Base-by-base conservation (phyloP, 2,797 vertebrate genomes). In the Enteromius fasciolatus region DNA sequence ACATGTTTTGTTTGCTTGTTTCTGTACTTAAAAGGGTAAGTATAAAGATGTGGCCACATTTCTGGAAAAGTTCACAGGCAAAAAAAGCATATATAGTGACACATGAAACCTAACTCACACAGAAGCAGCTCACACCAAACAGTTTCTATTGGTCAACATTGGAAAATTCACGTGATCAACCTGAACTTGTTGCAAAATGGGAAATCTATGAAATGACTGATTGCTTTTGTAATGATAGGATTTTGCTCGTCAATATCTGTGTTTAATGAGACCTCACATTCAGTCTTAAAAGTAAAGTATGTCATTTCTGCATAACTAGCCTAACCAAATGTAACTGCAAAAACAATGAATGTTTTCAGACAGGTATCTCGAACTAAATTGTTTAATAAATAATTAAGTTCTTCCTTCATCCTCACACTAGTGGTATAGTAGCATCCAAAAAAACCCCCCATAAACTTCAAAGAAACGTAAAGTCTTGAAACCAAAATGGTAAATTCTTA, bases 1-100 rank as follows among this genome's bases (percentile, higher is more conserved):
- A 83, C 70, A 41, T 59, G 67, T 2, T 80, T 80, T 61, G 64
- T 78, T 78, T 41, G 18, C 61, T 74, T 85, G 64, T 83, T 78
- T 44, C 31, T 85, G 68, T 72, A 87, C 73, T 77, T 78, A 81
- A 83, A 85, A 17, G 41, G 4, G n/a, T 44, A 20, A 18, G n/a
- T 28, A 63, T 28, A 31, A 63, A 63, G n/a, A 8, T 63, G 36
- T 25, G 39, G 17, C 18, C 36, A 76, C 9, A 44, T 28, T 28
- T 8, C 15, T 63, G 10, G 9, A 59, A 25, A 59, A 12, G 54
- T 59, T 59, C 4, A 31, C 61, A 33, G 3, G 12, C 6, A 67
- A 28, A 31, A 28, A 72, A 3, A 67, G 4, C 9, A 15, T 15
- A 14, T 44, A n/a, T 3, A 63, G 59, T 33, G 61, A 63, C 17